Conservation (phyloP, 2,888 invertebrate species). For the Abrostola tripartita region DNA sequence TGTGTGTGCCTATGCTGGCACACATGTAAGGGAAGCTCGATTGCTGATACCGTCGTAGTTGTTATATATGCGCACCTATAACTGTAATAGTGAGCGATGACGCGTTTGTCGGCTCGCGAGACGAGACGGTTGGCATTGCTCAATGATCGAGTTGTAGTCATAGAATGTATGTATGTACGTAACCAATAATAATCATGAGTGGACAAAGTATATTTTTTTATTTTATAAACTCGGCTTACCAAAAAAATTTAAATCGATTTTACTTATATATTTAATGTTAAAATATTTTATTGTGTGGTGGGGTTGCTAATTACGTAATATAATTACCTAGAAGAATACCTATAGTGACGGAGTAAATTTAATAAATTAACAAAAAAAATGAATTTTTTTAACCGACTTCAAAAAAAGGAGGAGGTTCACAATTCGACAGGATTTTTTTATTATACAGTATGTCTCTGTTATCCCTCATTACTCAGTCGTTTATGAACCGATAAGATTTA, state of each 20-base stretch:
- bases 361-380: too few species aligned
- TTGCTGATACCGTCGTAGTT: slow-evolving; percentile 80
- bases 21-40: slow-evolving; percentile 80
- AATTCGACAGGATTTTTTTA: too few species aligned
- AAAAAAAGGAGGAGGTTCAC: too few species aligned
- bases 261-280: not conserved
- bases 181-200: slow-evolving; percentile 62
- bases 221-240: not conserved
- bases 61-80: slow-evolving; percentile 85
- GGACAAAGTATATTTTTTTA: slow-evolving; percentile 17
- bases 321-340: too few species aligned
- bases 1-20: slow-evolving; percentile 74
- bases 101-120: slow-evolving; percentile 87
- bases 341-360: too few species aligned
- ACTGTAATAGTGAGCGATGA: slow-evolving; percentile 86
- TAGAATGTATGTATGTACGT: slow-evolving; percentile 81
- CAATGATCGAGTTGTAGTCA: slow-evolving; percentile 87
- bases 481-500: too few species aligned
- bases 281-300: not conserved
- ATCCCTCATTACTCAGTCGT: too few species aligned
- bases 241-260: not conserved
- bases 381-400: too few species aligned
- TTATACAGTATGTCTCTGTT: too few species aligned
- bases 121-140: slow-evolving; percentile 88
- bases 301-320: not conserved